phyloP scores from a whole-genome alignment of 2,888 invertebrate genomes.

The Noctua comes region DNA sequence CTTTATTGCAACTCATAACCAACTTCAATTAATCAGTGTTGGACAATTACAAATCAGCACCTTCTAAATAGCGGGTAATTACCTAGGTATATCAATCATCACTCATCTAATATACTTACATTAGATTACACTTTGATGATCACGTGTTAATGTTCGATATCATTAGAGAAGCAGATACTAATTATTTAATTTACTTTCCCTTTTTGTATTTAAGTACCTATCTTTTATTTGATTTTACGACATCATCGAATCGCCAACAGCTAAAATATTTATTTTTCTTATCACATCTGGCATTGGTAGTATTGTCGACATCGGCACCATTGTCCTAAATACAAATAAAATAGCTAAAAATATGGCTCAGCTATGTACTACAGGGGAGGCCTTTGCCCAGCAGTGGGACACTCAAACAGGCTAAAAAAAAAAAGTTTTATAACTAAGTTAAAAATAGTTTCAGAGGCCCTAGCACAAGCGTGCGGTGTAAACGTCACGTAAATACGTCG shows the following conservation, averaged over 20 bases:
- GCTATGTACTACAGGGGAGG: no score
- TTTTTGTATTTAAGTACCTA: no score
- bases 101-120: conserved; percentile 20
- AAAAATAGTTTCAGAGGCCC: no score
- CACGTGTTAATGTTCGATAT: conserved; percentile 30
- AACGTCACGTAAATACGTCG: no score
- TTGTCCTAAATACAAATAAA: background rate
- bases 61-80: conserved; percentile 28
- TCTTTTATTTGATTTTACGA: background rate
- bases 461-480: no score
- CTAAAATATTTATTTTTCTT: background rate
- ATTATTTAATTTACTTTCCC: conserved; percentile 36
- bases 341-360: no score
- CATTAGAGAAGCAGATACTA: conserved; percentile 33
- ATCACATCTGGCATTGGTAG: background rate
- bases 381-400: no score
- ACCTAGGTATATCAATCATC: conserved; percentile 24
- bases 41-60: conserved; percentile 40
- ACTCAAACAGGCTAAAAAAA: no score
- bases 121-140: conserved; percentile 29
- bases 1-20: background rate
- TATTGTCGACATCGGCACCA: background rate
- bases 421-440: no score
- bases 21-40: conserved; percentile 30
- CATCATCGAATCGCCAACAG: background rate